These are phyloP conservation scores for Lamellibrachia columna DNA, from an alignment of 2,888 invertebrate species.

Conservation along the genomic window DNA sequence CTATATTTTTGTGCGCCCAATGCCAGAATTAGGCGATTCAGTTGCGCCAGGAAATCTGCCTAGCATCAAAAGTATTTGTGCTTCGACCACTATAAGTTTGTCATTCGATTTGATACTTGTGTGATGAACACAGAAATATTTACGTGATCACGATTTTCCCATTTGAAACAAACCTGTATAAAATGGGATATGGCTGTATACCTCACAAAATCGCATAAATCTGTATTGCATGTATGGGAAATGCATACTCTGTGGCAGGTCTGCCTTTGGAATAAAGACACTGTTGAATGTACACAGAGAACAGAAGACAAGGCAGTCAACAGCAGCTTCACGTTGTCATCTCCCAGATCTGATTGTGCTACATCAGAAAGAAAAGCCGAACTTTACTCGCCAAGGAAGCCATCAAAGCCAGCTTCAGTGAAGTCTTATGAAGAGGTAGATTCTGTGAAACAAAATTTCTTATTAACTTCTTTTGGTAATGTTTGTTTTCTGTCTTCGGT, in stretches of 20 bases:
- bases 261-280: not conserved
- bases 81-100: too few relatives aligned
- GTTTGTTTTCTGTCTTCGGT: not conserved
- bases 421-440: not conserved
- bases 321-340: not conserved
- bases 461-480: too few relatives aligned
- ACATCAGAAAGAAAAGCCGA: not conserved
- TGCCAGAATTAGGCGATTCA: too few relatives aligned
- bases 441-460: not conserved
- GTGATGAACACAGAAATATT: too few relatives aligned
- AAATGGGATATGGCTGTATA: too few relatives aligned
- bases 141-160: too few relatives aligned
- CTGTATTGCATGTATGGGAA: not conserved
- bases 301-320: not conserved
- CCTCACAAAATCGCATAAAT: too few relatives aligned
- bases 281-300: not conserved
- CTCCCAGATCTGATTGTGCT: slow-evolving; percentile 9
- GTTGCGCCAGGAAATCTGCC: too few relatives aligned
- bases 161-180: too few relatives aligned
- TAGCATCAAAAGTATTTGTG: too few relatives aligned
- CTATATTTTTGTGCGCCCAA: too few relatives aligned
- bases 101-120: too few relatives aligned
- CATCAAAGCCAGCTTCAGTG: not conserved
- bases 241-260: not conserved
- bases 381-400: not conserved